A percentile compares a stretch with the other conserved stretches of the same genome.
phyloP scores from a whole-genome alignment of 2,888 invertebrate species.

The Pristionchus exspectatus region DNA sequence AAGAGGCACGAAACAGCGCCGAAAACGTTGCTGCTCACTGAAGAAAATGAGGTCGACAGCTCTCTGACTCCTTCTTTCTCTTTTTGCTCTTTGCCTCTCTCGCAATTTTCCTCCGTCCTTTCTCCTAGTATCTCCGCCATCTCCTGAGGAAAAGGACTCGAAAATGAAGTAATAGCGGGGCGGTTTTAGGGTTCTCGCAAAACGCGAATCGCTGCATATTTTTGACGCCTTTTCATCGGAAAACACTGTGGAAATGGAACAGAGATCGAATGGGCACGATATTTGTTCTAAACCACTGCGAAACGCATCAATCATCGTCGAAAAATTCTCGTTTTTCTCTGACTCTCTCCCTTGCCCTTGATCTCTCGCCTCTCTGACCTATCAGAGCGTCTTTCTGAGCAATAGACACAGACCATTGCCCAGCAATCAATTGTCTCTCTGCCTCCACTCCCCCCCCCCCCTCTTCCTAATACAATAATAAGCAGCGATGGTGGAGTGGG shows the following conservation, averaged over 20 bases:
- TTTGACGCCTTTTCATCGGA: background rate
- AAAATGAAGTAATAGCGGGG: background rate
- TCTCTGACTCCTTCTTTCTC: background rate
- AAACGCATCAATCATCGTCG: background rate
- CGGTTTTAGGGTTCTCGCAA: background rate
- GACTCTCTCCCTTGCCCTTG: background rate
- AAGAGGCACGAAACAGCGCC: background rate
- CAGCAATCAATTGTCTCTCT: conserved; percentile 9
- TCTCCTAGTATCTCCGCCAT: background rate
- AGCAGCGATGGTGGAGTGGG: background rate
- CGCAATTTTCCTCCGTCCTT: background rate
- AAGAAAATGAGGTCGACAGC: background rate
- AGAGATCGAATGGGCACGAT: background rate
- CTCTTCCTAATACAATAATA: conserved; percentile 17
- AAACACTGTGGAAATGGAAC: background rate
- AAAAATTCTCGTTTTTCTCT: background rate
- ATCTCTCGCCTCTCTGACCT: background rate
- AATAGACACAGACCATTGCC: background rate
- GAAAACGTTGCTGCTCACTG: background rate
- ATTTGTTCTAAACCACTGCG: too few species aligned
- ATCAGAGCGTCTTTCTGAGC: background rate
- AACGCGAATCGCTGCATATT: background rate
- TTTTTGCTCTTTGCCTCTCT: background rate
- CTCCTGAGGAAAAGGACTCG: background rate
- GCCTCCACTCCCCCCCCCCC: background rate